Conservation (phyloP, 2,888 invertebrate genomes). For the Limnephilus marmoratus region DNA sequence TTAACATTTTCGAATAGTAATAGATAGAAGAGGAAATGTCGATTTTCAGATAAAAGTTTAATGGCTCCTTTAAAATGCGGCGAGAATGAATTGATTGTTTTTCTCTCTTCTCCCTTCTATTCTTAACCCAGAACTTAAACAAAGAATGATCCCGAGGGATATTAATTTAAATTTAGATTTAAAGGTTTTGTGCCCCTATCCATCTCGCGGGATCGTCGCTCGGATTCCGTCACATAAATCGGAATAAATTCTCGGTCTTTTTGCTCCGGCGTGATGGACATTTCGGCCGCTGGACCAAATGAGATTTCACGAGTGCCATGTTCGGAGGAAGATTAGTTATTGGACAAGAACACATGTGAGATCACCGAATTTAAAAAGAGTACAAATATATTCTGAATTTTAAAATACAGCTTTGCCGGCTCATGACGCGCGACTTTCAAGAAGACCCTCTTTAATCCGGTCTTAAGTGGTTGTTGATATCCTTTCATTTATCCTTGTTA, state of each 20-base stretch:
- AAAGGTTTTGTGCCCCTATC: slow-evolving; percentile 25
- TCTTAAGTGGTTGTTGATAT: neutral
- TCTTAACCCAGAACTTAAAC: neutral
- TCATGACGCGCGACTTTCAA: neutral
- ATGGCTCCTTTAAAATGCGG: neutral
- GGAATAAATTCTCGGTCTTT: slow-evolving; percentile 19
- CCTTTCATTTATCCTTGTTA: neutral
- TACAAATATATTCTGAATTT: neutral
- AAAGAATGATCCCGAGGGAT: neutral
- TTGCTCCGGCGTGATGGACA: neutral
- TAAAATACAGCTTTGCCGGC: neutral
- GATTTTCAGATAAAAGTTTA: neutral
- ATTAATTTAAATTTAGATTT: slow-evolving; percentile 1
- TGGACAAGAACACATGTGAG: slow-evolving; percentile 15
- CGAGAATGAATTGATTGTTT: neutral
- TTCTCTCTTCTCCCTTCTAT: neutral
- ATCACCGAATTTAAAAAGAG: slow-evolving; percentile 2
- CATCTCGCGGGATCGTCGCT: slow-evolving; percentile 4
- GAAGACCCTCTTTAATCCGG: neutral
- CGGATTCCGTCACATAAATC: slow-evolving; percentile 22
- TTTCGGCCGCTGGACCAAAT: neutral
- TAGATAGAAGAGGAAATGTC: neutral
- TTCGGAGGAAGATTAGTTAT: neutral
- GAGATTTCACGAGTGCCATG: neutral
- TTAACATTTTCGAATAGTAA: neutral